These are phyloP conservation scores for Tetranychus truncatus DNA, from an alignment of 2,888 invertebrate species.

Conservation along the genomic window DNA sequence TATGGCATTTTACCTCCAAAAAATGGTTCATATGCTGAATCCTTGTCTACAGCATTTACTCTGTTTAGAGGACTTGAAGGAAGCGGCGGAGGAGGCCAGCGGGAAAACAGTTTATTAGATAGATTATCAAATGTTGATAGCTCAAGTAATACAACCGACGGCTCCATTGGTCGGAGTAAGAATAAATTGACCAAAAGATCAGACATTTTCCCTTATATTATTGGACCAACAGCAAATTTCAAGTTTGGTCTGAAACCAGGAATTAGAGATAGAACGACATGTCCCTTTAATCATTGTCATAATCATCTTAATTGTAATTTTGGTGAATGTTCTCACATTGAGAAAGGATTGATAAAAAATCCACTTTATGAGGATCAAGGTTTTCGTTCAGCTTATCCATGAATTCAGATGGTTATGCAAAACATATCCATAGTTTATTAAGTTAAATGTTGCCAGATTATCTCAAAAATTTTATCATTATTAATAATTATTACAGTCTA, in stretches of 20 bases:
- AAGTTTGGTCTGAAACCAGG: slow-evolving; percentile 8
- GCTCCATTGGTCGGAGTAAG: neutral
- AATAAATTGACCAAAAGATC: neutral
- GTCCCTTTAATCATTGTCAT: slow-evolving; percentile 3
- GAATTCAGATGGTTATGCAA: neutral
- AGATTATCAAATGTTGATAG: neutral
- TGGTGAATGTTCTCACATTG: slow-evolving; percentile 1
- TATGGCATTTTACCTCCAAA: slow-evolving; percentile 23
- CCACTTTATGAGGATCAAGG: slow-evolving; percentile 11
- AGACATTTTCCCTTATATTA: neutral
- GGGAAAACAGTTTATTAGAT: neutral
- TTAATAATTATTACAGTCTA: too few species aligned
- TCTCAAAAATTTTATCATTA: too few species aligned
- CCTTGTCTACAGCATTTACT: slow-evolving; percentile 26
- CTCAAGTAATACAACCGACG: neutral
- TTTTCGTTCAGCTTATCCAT: slow-evolving; percentile 16
- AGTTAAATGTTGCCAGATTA: too few species aligned
- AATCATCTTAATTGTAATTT: slow-evolving; percentile 11
- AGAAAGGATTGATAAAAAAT: slow-evolving; percentile 9
- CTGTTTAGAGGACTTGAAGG: slow-evolving; percentile 11
- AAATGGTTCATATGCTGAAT: slow-evolving; percentile 24
- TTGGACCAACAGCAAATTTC: neutral
- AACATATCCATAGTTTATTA: too few species aligned
- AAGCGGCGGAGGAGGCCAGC: neutral
- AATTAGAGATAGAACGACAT: neutral